Conservation (phyloP, 2,797 vertebrate genomes). For the Enteromius mattozi region DNA sequence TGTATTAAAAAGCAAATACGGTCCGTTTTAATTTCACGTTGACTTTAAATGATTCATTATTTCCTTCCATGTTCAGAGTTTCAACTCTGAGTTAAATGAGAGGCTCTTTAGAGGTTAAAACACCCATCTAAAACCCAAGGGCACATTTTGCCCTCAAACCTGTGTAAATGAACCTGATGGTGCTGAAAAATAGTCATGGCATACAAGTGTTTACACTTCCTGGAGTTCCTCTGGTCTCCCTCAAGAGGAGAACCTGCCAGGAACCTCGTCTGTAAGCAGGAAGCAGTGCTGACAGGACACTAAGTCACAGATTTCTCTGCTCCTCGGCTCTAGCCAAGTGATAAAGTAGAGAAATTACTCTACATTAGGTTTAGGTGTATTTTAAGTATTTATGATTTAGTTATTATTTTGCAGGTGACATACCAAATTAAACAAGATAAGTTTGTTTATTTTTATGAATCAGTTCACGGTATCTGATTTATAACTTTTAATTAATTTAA, state of each 20-base stretch:
- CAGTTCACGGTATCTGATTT: not conserved
- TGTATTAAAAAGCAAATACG: conserved; percentile 71
- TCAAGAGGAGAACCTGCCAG: not conserved
- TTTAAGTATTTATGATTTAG: not conserved
- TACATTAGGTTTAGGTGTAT: not conserved
- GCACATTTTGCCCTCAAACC: conserved; percentile 3
- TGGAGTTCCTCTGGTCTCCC: conserved; percentile 61
- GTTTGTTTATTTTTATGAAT: not conserved
- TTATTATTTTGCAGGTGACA: not conserved
- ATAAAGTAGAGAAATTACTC: not conserved
- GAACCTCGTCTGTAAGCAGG: not conserved
- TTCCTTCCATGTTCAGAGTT: conserved; percentile 62
- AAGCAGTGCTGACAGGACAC: not conserved
- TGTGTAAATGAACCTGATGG: conserved; percentile 38
- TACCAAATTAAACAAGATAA: not conserved
- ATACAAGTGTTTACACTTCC: conserved; percentile 59
- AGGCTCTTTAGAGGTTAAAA: conserved; percentile 17
- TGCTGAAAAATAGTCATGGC: conserved; percentile 59
- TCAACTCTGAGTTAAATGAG: conserved; percentile 67
- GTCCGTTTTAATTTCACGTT: conserved; percentile 65
- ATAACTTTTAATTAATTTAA: not conserved
- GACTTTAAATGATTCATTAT: conserved; percentile 71
- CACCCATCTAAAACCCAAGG: not conserved
- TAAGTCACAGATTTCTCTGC: not conserved
- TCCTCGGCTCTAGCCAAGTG: not conserved